Evolutionary conservation across 2,797 vertebrate species (phyloP).

Genomic region (Alectoris magna): DNA sequence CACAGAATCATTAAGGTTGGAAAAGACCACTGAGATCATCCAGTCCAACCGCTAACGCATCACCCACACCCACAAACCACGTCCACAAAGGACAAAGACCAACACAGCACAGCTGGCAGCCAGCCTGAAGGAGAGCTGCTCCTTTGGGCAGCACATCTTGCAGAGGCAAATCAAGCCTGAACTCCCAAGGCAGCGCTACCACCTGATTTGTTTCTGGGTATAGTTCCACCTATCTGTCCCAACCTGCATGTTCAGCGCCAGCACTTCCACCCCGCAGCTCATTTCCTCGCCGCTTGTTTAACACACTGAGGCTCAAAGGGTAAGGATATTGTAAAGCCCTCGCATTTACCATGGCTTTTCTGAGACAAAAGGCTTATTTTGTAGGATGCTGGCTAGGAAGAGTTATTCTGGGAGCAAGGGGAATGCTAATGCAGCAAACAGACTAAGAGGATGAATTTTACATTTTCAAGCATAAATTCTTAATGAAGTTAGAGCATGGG

Average conservation of each 20-base stretch:
- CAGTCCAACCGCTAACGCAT: too few relatives aligned
- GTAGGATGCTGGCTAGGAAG: constrained; percentile 44
- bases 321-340: not conserved
- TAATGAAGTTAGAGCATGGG: constrained; percentile 70
- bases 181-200: not conserved
- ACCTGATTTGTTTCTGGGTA: not conserved
- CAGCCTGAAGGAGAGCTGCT: not conserved
- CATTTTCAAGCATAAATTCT: constrained; percentile 71
- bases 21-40: too few relatives aligned
- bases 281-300: not conserved
- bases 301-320: not conserved
- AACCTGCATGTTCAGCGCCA: not conserved
- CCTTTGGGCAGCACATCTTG: not conserved
- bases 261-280: not conserved
- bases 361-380: constrained; percentile 61
- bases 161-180: not conserved
- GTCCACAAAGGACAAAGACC: not conserved
- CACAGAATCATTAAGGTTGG: too few relatives aligned
- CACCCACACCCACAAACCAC: too few relatives aligned
- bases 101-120: fast-evolving
- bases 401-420: constrained; percentile 63
- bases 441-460: constrained; percentile 70
- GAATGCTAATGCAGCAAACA: constrained; percentile 61
- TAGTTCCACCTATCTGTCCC: not conserved
- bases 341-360: not conserved